Evolutionary conservation across 2,888 invertebrate genomes (phyloP).

Genomic region (Fabriciana adippe): DNA sequence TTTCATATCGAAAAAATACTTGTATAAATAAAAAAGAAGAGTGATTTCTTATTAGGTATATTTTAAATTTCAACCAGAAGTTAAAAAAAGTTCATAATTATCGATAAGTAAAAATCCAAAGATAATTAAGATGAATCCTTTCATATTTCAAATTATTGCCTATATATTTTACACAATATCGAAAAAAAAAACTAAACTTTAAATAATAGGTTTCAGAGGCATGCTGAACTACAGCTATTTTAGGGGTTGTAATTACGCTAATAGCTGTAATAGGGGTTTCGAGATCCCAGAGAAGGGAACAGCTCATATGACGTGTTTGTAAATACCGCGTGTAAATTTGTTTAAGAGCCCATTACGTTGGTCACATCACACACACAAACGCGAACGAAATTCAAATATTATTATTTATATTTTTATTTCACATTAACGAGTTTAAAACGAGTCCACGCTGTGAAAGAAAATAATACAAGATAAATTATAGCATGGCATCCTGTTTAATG

Average conservation of each 20-base stretch:
- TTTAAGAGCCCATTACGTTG: conserved; percentile 22
- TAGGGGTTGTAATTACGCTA: conserved; percentile 63
- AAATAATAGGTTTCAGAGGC: conserved; percentile 48
- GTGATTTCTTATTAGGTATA: conserved; percentile 2
- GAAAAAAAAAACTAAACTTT: not conserved
- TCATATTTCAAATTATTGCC: not conserved
- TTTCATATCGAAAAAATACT: not conserved
- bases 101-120: no score
- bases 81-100: no score
- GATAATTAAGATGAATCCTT: no score
- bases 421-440: conserved; percentile 13
- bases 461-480: not conserved
- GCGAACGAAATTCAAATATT: conserved; percentile 19
- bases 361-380: conserved; percentile 1
- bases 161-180: not conserved
- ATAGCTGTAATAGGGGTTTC: conserved; percentile 61
- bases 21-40: not conserved
- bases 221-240: conserved; percentile 54
- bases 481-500: no score
- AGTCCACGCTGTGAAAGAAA: not conserved
- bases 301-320: conserved; percentile 23
- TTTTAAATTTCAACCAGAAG: not conserved
- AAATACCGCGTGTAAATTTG: conserved; percentile 24
- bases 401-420: conserved; percentile 14
- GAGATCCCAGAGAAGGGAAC: conserved; percentile 39